phyloP scores from a whole-genome alignment of 92 coral and sea anemone genomes.

The Chrysogorgia sp. region DNA sequence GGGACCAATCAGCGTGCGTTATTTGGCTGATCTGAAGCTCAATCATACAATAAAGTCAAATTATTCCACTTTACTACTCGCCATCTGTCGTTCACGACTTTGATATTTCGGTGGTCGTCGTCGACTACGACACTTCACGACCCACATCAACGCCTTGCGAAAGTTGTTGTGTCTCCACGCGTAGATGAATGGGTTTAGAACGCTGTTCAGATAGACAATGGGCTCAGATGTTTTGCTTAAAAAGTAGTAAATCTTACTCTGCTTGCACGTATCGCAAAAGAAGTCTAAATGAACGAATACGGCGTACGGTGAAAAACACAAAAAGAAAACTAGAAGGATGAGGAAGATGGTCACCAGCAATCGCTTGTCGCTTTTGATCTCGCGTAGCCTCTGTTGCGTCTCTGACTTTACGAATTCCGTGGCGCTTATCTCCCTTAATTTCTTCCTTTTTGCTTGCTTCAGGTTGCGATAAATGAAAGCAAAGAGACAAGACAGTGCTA shows the following conservation, averaged over 20 bases:
- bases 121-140: constrained; percentile 3
- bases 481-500: constrained; percentile 31
- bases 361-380: constrained; percentile 36
- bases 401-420: constrained; percentile 2
- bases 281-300: constrained; percentile 38
- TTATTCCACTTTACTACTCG: background rate
- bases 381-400: constrained; percentile 1
- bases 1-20: too few relatives aligned
- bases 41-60: too few relatives aligned
- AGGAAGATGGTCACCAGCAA: constrained; percentile 45
- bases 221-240: constrained; percentile 56
- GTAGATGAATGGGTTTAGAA: constrained; percentile 33
- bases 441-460: constrained; percentile 11
- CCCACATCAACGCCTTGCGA: constrained; percentile 22
- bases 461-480: constrained; percentile 25
- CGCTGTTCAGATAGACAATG: constrained; percentile 57
- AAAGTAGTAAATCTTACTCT: background rate
- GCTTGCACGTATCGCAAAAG: constrained; percentile 34
- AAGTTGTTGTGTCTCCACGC: constrained; percentile 33
- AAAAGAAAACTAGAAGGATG: constrained; percentile 28
- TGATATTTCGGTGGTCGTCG: background rate
- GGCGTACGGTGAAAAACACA: constrained; percentile 55
- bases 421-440: background rate
- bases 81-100: background rate
- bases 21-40: too few relatives aligned